Base-by-base conservation (phyloP, 2,113 vertebrate species). In the Eidolon helvum region DNA sequence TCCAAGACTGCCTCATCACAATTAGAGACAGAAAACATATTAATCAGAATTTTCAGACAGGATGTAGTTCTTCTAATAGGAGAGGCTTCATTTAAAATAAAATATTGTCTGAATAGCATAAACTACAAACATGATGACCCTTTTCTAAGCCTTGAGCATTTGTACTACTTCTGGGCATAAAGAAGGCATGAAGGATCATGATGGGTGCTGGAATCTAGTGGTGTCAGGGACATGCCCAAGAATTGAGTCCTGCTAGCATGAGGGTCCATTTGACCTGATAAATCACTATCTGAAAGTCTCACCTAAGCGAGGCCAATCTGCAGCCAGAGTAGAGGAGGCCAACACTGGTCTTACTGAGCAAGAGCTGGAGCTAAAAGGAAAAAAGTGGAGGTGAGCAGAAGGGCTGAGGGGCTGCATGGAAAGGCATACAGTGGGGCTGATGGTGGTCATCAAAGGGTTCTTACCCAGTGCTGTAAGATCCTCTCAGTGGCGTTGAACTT, bases 281-380 rank as follows among this genome's bases (percentile, higher is more conserved):
- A 35, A 40, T 43, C 19, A 4, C 1, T 35, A 19, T 12, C 40
- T 26, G 3, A 19, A n/a, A 4, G 5, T 94, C 95, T 97, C 83
- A 99, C 98, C 98, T 98, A 92, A 99, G 97, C 3, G 68, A 83
- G 0, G 0, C 48, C 57, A 98, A 87, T 24, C 10, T 91, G 96
- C 98, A 98, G 78, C 94, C 97, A 74, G 50, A 33, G 48, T 96
- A 97, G n/a, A 87, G 21, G 28, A 96, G 93, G 33, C 97, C 95
- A 0, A 95, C 43, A 50, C 83, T 98, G 95, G 97, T 98, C 38
- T 92, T 97, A 59, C 7, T 79, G 53, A 99, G 38, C 35, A 98
- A 50, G 3, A 61, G 19, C 0, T 10, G 9, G 75, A 98, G 91
- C 97, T 97, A 80, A 63, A 59, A 35, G 28, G 33, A 63, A 89